phyloP scores from a whole-genome alignment of 1,140 invertebrate species.

The Mya arenaria region DNA sequence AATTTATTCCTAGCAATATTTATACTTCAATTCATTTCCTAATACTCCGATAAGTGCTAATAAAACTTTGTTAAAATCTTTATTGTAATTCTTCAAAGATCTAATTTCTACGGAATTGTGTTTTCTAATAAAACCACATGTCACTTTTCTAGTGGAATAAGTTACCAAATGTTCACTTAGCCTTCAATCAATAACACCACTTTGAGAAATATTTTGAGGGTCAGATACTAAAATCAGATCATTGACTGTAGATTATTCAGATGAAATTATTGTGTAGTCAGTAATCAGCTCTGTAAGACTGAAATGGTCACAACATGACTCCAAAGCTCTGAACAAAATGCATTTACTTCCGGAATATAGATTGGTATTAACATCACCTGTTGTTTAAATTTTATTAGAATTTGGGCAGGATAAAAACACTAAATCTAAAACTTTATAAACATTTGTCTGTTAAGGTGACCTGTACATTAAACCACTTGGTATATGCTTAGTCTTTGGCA shows the following conservation, averaged over 20 bases:
- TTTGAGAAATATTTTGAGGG: neutral
- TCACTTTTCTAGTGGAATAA: neutral
- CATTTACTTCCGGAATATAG: constrained; percentile 5
- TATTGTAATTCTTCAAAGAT: constrained; percentile 8
- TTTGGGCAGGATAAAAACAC: neutral
- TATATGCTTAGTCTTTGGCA: too few species aligned
- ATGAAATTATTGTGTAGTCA: neutral
- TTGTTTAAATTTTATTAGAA: neutral
- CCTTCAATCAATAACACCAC: neutral
- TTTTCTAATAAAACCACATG: neutral
- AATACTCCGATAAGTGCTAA: too few species aligned
- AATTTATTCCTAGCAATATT: neutral
- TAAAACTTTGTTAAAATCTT: neutral
- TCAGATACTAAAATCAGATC: neutral
- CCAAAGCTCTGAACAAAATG: neutral
- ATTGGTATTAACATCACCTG: neutral
- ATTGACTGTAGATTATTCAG: neutral
- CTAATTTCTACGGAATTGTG: constrained; percentile 7
- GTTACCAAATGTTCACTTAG: neutral
- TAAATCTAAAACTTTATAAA: neutral
- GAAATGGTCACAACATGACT: neutral
- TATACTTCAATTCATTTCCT: neutral
- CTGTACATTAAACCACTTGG: too few species aligned
- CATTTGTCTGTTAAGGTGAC: too few species aligned
- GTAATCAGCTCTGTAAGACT: neutral